phyloP scores from a whole-genome alignment of 2,113 vertebrate species.

The Merops nubicus region DNA sequence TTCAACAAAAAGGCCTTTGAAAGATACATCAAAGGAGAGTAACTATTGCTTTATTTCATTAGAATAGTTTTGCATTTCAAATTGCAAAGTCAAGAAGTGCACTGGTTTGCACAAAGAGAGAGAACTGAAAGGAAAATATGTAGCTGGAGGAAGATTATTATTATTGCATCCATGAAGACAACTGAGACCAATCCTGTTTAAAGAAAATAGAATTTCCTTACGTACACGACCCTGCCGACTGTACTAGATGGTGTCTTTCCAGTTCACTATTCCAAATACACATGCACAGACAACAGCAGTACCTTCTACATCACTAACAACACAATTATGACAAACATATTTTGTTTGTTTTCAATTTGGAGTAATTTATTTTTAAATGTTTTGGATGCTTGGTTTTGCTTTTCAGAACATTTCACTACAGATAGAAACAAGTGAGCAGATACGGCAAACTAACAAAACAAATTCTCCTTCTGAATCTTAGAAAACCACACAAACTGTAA shows the following conservation, averaged over 20 bases:
- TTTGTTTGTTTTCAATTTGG: background rate
- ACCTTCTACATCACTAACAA: background rate
- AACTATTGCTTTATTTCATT: background rate
- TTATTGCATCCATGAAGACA: background rate
- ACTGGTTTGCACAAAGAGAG: background rate
- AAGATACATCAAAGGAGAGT: background rate
- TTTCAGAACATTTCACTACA: background rate
- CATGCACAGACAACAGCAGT: background rate
- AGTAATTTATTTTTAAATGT: background rate
- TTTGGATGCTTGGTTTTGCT: background rate
- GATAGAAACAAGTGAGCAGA: background rate
- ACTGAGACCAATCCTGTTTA: background rate
- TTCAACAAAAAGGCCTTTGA: background rate
- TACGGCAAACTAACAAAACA: background rate
- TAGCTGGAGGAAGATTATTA: background rate
- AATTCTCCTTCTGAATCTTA: background rate
- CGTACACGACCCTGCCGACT: background rate
- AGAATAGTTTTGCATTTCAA: too few relatives aligned
- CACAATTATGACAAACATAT: background rate
- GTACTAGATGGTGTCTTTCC: background rate
- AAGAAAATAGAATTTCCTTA: background rate
- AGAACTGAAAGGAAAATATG: background rate
- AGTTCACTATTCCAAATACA: background rate
- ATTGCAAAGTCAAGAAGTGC: background rate
- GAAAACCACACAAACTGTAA: background rate